Base-by-base conservation (phyloP, 2,888 invertebrate genomes). In the Epirrita christyi region DNA sequence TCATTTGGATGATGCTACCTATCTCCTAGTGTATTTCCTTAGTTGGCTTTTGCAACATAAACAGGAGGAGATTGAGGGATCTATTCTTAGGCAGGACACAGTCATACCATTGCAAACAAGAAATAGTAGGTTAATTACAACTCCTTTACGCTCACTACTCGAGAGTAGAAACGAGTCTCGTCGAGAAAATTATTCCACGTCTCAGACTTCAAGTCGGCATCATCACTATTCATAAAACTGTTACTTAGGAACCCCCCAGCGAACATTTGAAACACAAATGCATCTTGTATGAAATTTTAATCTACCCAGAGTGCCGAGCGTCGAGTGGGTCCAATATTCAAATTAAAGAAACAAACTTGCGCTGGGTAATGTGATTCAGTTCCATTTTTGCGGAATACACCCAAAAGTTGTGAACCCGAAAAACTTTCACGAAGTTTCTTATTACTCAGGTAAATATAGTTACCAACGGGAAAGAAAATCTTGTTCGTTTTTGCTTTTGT, bases 371-470 rank as follows among this genome's bases (percentile, higher is more conserved):
- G 68, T 80, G 73, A 83, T 82, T 81, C 74, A 76, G 78, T 80
- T 81, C 75, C 72, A 77, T 81, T 81, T 81, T 78, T 76, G 68
- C 75, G 71, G 73, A 78, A 80, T 78, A 78, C 38, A 46, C 44
- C 46, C 58, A 61, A 56, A 78, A 83, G 70, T 79, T 78, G 67
- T 55, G 53, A 66, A 64, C 66, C 70, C 74, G 65, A 66, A 69
- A 79, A 83, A 82, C 66, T 79, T 80, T 7, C 6, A 60, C 64
- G 55, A 79, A 83, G 83, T 83, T 57, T 53, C 43, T 13, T 83
- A 81, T 82, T 79, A 81, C 80, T 77, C 76, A 84, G 80, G 82
- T 83, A 83, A 82, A 83, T 81, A 81, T 72, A 80, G 78, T 81
- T 80, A 75, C 63, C 21, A 3, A 21, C 10, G 73, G 75, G 73